These are phyloP conservation scores for Heptranchias perlo DNA, from an alignment of 2,113 vertebrate species.

Conservation along the genomic window DNA sequence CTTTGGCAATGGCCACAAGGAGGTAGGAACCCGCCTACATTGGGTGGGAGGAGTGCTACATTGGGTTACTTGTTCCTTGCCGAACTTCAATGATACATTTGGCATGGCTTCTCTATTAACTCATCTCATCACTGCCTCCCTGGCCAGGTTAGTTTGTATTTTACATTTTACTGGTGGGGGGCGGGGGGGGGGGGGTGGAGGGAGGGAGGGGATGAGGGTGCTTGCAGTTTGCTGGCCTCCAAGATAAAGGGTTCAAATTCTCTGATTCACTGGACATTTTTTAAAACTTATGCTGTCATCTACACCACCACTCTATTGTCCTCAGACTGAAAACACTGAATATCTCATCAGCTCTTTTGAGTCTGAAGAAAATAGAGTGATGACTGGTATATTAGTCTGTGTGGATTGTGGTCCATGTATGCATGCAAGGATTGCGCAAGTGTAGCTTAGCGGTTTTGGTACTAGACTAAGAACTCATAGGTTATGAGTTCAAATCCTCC, in stretches of 20 bases:
- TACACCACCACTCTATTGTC: not conserved
- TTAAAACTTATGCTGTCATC: not conserved
- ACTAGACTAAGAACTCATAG: not conserved
- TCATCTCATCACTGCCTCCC: not conserved
- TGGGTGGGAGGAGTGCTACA: not conserved
- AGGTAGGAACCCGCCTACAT: not conserved
- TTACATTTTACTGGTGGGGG: not conserved
- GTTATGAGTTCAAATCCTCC: not conserved
- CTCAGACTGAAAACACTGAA: not conserved
- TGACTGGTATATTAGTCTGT: not conserved
- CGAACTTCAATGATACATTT: not conserved
- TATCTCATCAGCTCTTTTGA: not conserved
- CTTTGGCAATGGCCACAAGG: not conserved
- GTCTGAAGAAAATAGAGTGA: not conserved
- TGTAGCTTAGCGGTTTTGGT: not conserved
- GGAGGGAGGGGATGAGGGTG: not conserved
- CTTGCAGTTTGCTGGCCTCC: not conserved
- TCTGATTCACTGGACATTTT: not conserved
- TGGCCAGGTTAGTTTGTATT: not conserved
- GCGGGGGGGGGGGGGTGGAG: not conserved
- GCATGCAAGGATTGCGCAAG: not conserved
- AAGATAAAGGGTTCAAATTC: not conserved
- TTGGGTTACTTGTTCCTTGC: not conserved
- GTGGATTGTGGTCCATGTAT: not conserved
- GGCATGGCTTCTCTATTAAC: not conserved